A percentile compares a stretch with the other conserved stretches of the same genome.
These are phyloP conservation scores for Sesia apiformis DNA, from an alignment of 2,888 invertebrate species.

Conservation along the genomic window DNA sequence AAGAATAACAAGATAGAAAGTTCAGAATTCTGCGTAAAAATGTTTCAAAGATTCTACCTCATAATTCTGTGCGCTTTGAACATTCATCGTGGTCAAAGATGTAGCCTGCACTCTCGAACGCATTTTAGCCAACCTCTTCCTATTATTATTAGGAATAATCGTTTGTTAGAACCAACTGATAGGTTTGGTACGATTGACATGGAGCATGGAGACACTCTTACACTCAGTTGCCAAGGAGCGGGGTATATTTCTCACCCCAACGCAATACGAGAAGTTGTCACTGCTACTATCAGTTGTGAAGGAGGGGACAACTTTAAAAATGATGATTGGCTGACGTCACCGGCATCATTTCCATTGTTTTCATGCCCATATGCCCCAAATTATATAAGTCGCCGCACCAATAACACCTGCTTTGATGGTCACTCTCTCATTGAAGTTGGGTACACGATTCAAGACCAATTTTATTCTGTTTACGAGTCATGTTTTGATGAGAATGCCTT, in stretches of 20 bases:
- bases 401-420: conserved; percentile 39
- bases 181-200: conserved; percentile 37
- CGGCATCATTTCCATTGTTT: conserved; percentile 36
- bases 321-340: conserved; percentile 37
- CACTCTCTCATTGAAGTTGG: conserved; percentile 51
- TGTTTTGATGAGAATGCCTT: conserved; percentile 44
- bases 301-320: conserved; percentile 43
- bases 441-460: conserved; percentile 32
- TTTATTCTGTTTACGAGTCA: conserved; percentile 51
- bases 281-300: conserved; percentile 39
- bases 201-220: conserved; percentile 36
- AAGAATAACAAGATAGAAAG: conserved; percentile 6
- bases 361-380: conserved; percentile 33
- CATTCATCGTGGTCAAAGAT: conserved; percentile 29
- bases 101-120: conserved; percentile 35
- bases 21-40: conserved; percentile 6
- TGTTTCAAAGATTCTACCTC: conserved; percentile 32
- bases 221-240: conserved; percentile 43
- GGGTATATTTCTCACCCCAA: conserved; percentile 38
- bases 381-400: conserved; percentile 34
- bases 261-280: conserved; percentile 15
- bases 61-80: conserved; percentile 45
- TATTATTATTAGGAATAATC: conserved; percentile 37
- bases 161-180: conserved; percentile 48
- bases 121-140: conserved; percentile 53